Conservation (phyloP, 2,113 vertebrate genomes). For the Chloropsis cyanopogon region DNA sequence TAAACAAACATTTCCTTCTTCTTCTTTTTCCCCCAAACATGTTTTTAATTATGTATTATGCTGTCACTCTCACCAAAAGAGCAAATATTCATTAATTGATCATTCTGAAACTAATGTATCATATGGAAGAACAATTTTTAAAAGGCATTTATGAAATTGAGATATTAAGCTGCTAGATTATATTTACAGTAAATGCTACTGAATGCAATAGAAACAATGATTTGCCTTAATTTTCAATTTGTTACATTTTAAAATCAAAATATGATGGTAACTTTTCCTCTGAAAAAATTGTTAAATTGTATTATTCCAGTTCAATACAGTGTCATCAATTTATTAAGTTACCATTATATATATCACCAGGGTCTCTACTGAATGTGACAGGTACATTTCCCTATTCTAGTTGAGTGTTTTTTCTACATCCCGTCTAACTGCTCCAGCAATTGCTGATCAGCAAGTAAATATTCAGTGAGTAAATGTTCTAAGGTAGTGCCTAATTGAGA, state of each 20-base stretch:
- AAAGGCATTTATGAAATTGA: neutral
- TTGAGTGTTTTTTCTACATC: neutral
- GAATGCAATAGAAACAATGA: neutral
- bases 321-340: conserved; percentile 13
- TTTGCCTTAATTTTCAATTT: neutral
- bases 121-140: neutral
- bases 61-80: neutral
- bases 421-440: neutral
- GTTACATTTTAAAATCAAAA: neutral
- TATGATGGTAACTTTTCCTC: neutral
- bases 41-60: neutral
- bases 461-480: neutral
- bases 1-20: neutral
- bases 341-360: neutral
- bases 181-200: neutral
- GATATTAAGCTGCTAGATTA: neutral
- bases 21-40: neutral
- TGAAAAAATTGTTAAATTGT: neutral
- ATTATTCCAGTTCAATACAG: neutral
- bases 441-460: conserved; percentile 18
- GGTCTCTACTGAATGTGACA: neutral
- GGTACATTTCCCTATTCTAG: neutral
- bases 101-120: neutral
- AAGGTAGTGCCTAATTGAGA: conserved; percentile 8
- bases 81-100: neutral